Percentiles rank a stretch among this genome's conserved stretches.
phyloP scores from a whole-genome alignment of 2,797 vertebrate species.

The Sebastiscus albofasciatus region DNA sequence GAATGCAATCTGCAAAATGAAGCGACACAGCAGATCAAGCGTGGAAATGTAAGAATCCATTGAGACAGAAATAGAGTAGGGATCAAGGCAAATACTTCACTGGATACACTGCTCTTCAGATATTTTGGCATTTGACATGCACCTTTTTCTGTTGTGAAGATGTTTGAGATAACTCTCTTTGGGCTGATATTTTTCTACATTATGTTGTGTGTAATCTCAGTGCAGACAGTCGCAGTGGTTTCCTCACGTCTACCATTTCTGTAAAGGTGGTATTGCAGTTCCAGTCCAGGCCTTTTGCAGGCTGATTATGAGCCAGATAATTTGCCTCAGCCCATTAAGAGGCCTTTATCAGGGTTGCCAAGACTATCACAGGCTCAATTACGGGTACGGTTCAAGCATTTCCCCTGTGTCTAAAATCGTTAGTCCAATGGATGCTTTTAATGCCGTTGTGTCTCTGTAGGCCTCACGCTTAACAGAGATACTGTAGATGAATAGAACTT shows the following conservation, averaged over 20 bases:
- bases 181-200: background rate
- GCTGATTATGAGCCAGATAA: constrained; percentile 58
- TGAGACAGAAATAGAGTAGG: constrained; percentile 21
- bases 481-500: constrained; percentile 1
- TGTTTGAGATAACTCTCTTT: background rate
- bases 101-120: constrained; percentile 4
- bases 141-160: background rate
- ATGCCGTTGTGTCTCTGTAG: constrained; percentile 31
- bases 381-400: constrained; percentile 51
- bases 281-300: constrained; percentile 8
- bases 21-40: constrained; percentile 35
- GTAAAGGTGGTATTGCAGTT: constrained; percentile 1
- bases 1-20: constrained; percentile 55
- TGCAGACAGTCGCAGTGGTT: background rate
- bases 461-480: constrained; percentile 1
- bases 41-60: constrained; percentile 34
- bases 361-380: constrained; percentile 70
- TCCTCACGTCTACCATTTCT: constrained; percentile 9
- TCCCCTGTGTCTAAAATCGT: constrained; percentile 51
- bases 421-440: constrained; percentile 57
- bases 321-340: constrained; percentile 64
- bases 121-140: constrained; percentile 32
- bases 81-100: constrained; percentile 12
- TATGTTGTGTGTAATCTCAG: background rate
- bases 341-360: constrained; percentile 64